phyloP scores from a whole-genome alignment of 2,797 vertebrate species.

The Onychomys torridus region DNA sequence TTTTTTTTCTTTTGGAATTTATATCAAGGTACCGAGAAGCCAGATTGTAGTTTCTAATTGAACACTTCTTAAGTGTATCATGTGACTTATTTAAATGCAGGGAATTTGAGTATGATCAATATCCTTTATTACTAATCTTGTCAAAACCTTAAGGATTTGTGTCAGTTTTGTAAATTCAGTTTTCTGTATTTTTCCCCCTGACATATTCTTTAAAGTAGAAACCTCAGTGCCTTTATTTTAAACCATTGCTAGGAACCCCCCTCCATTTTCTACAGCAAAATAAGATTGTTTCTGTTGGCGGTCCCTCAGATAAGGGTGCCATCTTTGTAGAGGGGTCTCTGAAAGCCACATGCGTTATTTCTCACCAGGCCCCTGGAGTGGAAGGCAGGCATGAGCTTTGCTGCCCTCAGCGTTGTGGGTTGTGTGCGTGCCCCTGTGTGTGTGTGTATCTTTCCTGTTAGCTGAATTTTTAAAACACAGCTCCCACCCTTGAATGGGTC shows the following conservation, averaged over 20 bases:
- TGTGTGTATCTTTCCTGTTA: neutral
- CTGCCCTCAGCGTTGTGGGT: neutral
- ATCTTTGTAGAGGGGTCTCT: conserved; percentile 57
- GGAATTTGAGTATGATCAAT: conserved; percentile 44
- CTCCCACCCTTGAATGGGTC: conserved; percentile 56
- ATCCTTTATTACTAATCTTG: neutral
- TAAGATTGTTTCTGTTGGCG: conserved; percentile 62
- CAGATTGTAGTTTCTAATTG: conserved; percentile 44
- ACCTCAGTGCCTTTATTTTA: conserved; percentile 63
- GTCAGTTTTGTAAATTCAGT: neutral
- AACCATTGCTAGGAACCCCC: conserved; percentile 45
- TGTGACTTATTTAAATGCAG: conserved; percentile 22
- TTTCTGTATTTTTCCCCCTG: conserved; percentile 31
- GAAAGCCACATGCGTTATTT: conserved; percentile 58
- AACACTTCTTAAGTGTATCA: conserved; percentile 31
- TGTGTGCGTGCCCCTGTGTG: neutral
- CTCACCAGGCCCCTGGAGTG: conserved; percentile 42
- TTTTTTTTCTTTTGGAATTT: conserved; percentile 44
- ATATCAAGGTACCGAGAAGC: conserved; percentile 48
- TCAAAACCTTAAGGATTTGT: conserved; percentile 7
- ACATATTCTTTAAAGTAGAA: conserved; percentile 32
- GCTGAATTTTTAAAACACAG: neutral
- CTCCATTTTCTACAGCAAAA: conserved; percentile 36
- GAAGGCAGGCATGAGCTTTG: neutral
- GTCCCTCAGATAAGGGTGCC: conserved; percentile 38